phyloP scores from a whole-genome alignment of 1,140 invertebrate species.

The Tribolium castaneum region DNA sequence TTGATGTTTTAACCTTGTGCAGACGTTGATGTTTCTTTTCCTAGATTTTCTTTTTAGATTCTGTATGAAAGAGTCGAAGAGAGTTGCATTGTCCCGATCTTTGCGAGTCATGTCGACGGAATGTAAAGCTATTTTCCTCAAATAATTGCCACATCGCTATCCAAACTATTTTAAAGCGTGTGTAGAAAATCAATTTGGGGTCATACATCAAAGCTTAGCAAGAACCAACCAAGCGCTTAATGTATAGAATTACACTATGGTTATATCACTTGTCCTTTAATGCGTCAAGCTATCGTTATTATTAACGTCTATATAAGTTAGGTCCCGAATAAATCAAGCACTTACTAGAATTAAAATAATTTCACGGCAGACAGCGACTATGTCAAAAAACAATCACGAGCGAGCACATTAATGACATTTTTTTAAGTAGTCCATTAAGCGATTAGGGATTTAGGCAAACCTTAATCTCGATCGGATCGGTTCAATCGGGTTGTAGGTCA shows the following conservation, averaged over 20 bases:
- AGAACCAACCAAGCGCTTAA: conserved; percentile 1
- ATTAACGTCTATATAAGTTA: conserved; percentile 11
- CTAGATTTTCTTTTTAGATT: conserved; percentile 23
- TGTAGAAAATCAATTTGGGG: conserved; percentile 17
- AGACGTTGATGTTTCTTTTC: conserved; percentile 38
- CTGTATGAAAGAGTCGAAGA: background rate
- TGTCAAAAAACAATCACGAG: conserved; percentile 13
- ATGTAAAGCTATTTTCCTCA: background rate
- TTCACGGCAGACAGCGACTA: background rate
- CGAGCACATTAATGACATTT: conserved; percentile 17
- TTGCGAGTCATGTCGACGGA: background rate
- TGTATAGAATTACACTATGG: conserved; percentile 24
- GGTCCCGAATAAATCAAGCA: conserved; percentile 13
- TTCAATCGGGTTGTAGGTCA: conserved; percentile 18
- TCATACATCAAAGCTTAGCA: conserved; percentile 19
- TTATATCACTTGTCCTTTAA: conserved; percentile 31
- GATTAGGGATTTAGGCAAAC: conserved; percentile 29
- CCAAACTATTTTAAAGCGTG: conserved; percentile 11
- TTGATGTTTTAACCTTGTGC: conserved; percentile 42
- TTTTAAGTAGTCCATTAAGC: conserved; percentile 23
- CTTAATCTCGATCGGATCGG: conserved; percentile 27
- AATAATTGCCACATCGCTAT: conserved; percentile 19
- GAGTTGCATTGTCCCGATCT: background rate
- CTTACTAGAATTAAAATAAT: conserved; percentile 28
- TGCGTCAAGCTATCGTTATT: conserved; percentile 26